phyloP scores from a whole-genome alignment of 2,888 invertebrate species.

The Nephrocerus scutellatus region DNA sequence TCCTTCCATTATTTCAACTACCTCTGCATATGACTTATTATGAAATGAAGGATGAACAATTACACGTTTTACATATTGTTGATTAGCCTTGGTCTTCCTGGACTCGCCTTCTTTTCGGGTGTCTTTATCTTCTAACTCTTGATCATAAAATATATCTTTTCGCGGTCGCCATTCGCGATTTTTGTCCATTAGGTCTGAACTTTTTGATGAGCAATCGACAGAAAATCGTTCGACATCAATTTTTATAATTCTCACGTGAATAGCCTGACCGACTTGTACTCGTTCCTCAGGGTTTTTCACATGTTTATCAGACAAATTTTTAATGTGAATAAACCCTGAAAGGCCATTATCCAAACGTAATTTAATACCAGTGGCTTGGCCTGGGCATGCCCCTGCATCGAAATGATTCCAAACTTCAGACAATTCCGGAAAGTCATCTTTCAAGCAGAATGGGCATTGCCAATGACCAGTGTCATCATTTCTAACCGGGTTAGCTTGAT shows the following conservation, averaged over 20 bases:
- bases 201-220: constrained; percentile 87
- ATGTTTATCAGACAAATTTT: constrained; percentile 87
- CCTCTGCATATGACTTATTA: constrained; percentile 89
- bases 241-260: constrained; percentile 86
- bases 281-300: constrained; percentile 90
- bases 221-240: constrained; percentile 92
- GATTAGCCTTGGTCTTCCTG: constrained; percentile 73
- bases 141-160: constrained; percentile 87
- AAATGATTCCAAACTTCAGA: constrained; percentile 99
- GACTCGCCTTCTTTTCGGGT: constrained; percentile 68
- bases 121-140: constrained; percentile 74
- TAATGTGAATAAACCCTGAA: constrained; percentile 87
- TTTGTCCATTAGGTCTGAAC: constrained; percentile 85
- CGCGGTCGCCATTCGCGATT: constrained; percentile 87
- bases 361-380: constrained; percentile 88
- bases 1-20: constrained; percentile 80
- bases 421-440: constrained; percentile 91
- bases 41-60: constrained; percentile 97
- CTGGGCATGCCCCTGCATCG: constrained; percentile 91
- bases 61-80: constrained; percentile 89
- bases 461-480: constrained; percentile 92
- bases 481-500: constrained; percentile 91
- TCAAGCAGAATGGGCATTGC: constrained; percentile 96
- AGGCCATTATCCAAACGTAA: constrained; percentile 86
- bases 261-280: constrained; percentile 74